These are phyloP conservation scores for Brenthis daphne DNA, from an alignment of 2,888 invertebrate genomes.

Conservation along the genomic window DNA sequence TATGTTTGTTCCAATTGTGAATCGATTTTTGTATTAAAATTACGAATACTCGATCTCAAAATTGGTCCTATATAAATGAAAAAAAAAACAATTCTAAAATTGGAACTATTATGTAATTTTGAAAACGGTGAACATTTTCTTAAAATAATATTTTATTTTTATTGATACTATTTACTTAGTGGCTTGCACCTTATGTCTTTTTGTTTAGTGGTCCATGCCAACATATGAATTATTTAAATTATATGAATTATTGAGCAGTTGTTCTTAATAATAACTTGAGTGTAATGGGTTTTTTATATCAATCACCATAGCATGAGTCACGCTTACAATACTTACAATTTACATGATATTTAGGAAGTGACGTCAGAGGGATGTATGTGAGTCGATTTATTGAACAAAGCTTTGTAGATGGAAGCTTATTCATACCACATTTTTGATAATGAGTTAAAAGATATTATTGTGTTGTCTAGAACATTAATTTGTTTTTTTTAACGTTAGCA, in stretches of 20 bases:
- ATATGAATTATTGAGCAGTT: constrained; percentile 23
- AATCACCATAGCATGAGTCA: constrained; percentile 37
- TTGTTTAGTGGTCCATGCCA: background rate
- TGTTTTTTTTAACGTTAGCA: too few relatives aligned
- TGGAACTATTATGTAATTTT: too few relatives aligned
- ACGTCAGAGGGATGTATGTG: constrained; percentile 31
- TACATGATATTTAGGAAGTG: constrained; percentile 34
- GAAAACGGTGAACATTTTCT: too few relatives aligned
- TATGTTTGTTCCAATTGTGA: too few relatives aligned
- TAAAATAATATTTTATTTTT: too few relatives aligned
- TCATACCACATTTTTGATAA: background rate
- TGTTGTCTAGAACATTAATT: background rate
- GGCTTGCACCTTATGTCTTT: background rate
- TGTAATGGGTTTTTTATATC: constrained; percentile 37
- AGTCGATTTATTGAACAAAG: constrained; percentile 9
- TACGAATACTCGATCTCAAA: too few relatives aligned
- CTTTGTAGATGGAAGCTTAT: background rate
- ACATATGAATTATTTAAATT: background rate
- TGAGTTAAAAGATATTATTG: too few relatives aligned
- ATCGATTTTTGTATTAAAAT: too few relatives aligned
- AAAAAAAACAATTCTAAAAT: too few relatives aligned
- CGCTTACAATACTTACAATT: constrained; percentile 24
- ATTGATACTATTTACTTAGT: too few relatives aligned
- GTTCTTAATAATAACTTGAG: constrained; percentile 27
- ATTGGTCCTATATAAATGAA: too few relatives aligned